A percentile compares a stretch with the other conserved stretches of the same genome.
Conservation (phyloP, 2,888 invertebrate genomes). For the Eupithecia tripunctaria region DNA sequence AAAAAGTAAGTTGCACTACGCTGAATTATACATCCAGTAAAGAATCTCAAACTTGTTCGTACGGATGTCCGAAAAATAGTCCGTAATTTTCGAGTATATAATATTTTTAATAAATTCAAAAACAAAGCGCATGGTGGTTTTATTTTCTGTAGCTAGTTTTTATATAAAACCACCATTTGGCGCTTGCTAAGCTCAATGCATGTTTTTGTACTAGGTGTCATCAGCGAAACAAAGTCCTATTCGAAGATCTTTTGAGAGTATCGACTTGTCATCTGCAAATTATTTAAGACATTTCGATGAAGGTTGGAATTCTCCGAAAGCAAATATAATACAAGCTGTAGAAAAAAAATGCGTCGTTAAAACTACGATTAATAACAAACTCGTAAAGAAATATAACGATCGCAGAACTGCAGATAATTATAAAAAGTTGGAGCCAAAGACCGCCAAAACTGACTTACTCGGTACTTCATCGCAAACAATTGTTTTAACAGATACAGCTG, state of each 20-base stretch:
- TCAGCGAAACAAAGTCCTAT: conserved; percentile 31
- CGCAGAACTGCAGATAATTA: neutral
- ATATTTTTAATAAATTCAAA: conserved; percentile 46
- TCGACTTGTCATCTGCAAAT: conserved; percentile 38
- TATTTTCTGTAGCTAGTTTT: conserved; percentile 49
- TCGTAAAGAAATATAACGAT: neutral
- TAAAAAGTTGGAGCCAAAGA: neutral
- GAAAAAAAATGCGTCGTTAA: neutral
- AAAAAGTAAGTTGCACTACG: conserved; percentile 66
- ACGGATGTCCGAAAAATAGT: neutral
- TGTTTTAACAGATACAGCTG: neutral
- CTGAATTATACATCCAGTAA: conserved; percentile 39
- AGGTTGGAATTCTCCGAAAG: neutral
- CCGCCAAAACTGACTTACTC: neutral
- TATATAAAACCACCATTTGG: conserved; percentile 55
- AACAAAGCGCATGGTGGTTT: conserved; percentile 59
- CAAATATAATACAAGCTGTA: neutral
- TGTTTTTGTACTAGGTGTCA: conserved; percentile 54
- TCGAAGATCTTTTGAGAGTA: conserved; percentile 23
- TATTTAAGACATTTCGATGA: conserved; percentile 10
- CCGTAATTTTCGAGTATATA: neutral
- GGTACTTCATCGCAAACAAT: neutral
- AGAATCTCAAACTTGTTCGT: neutral
- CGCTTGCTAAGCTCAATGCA: neutral
- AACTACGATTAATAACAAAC: neutral